Evolutionary conservation across 1,140 invertebrate genomes (phyloP), one percentile per base, ranked within the genome.

Genomic region (Drepana arcuata): DNA sequence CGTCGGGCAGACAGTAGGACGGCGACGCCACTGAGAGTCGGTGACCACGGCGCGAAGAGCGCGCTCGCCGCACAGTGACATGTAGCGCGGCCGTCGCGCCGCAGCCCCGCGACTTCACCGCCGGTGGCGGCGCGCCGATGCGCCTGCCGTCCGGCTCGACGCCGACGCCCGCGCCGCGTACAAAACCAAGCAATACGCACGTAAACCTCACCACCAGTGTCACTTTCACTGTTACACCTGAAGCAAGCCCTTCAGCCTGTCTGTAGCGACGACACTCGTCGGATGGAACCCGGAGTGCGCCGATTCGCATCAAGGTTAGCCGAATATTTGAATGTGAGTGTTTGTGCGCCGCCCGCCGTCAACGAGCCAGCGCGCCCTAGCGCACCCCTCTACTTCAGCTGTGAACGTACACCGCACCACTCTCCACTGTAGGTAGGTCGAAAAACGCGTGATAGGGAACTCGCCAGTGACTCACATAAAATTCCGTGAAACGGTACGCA

Each of bases 271-370:
- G 69, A 74, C 60, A 46, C 46, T 64, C 72, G 71, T 70, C 74
- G 71, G 70, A 79, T 79, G 74, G 74, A 74, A 74, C 70, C 75
- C 70, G 64, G 72, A 80, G 72, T 77, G 75, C 75, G 66, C 69
- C 74, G 62, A 80, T 77, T 74, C 74, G 74, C 74, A 78, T 74
- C 70, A 79, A 79, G 74, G 74, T 80, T 77, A 80, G 75, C 68
- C 59, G 66, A 66, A 72, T 68, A 72, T 77, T 75, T 77, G 64
- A 73, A 57, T 67, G 73, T 80, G 73, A 77, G 73, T 81, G 75
- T 68, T 71, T 52, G 69, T 73, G 73, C 62, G 49, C 60, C 61
- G 59, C 58, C 63, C 55, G 61, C 59, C 59, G 60, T 9, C n/a
- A n/a, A 42, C 50, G 54, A 54, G 38, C 50, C 53, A 40, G 57